Evolutionary conservation across 2,888 invertebrate genomes (phyloP), one percentile per base, ranked within the genome.

Genomic region (Epiblema foenella): DNA sequence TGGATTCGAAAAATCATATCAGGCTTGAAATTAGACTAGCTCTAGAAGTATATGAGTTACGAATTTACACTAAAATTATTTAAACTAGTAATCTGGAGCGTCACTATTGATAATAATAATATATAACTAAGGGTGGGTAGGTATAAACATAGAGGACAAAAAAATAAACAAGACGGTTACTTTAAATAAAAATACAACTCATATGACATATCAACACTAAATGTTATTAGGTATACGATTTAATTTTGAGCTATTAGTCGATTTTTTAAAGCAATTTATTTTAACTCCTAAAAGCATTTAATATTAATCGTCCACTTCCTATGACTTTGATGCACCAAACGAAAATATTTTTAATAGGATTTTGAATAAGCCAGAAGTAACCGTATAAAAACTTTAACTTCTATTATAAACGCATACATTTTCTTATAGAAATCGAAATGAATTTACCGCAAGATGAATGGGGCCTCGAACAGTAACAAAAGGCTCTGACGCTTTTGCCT

Each of bases 391-490:
- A 73, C 76, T 73, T 75, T 79, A 77, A 73, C 76, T 79, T 80
- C 75, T 75, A 73, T 79, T 79, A 81, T 76, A 78, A 80, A 78
- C 75, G 79, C 75, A 79, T 78, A 76, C 76, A 69, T 73, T 72
- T 75, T 76, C 74, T 77, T 59, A 83, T 79, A 83, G 77, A 84
- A 83, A 84, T 83, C 77, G 79, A 80, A 83, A 81, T 79, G 81
- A 83, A 81, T 84, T 85, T 84, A 85, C 85, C 85, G 80, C 86
- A 85, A 81, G 81, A 77, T 85, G 85, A 85, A 87, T 82, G 78
- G 82, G 77, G 81, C 83, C 78, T 82, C 81, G 80, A 80, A 78
- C 77, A 77, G 73, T 67, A 79, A 86, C 86, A 90, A 89, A 89
- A 85, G 85, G 77, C 77, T 77, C 79, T 78, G 83, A 83, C 85